Percentiles rank a stretch among this genome's conserved stretches.
Conservation (phyloP, 2,888 invertebrate genomes). For the Lymantria dispar region DNA sequence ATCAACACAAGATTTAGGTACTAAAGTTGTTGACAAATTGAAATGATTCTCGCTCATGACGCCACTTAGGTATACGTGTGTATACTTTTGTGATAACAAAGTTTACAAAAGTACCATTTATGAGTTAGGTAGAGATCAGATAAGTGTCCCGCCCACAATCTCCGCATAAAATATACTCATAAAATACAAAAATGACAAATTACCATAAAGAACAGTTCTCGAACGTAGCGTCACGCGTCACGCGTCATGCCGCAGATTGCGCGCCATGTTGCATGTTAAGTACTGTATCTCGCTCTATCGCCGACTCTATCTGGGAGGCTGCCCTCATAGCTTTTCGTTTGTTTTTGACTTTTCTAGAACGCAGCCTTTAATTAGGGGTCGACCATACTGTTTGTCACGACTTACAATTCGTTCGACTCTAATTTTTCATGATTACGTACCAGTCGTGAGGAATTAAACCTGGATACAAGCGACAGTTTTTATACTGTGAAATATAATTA, state of each 20-base stretch:
- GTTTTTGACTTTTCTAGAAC: slow-evolving; percentile 8
- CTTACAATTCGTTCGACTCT: neutral
- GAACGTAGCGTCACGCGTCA: slow-evolving; percentile 5
- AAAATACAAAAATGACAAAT: slow-evolving; percentile 13
- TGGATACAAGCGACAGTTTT: too few species aligned
- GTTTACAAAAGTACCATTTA: neutral
- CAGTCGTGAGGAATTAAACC: too few species aligned
- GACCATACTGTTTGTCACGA: slow-evolving; percentile 4
- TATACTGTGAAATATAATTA: too few species aligned
- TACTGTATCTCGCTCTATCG: slow-evolving; percentile 6
- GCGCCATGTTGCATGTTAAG: slow-evolving; percentile 8
- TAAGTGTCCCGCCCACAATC: slow-evolving; percentile 7
- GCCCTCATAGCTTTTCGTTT: slow-evolving; percentile 7
- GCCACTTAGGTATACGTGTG: too few species aligned
- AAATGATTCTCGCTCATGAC: too few species aligned
- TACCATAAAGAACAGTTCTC: slow-evolving; percentile 7
- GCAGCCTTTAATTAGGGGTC: slow-evolving; percentile 5
- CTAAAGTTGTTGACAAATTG: too few species aligned
- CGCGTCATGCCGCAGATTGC: neutral
- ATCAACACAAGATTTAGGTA: too few species aligned
- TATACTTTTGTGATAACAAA: too few species aligned
- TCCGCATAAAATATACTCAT: slow-evolving; percentile 8
- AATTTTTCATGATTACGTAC: too few species aligned
- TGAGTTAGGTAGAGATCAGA: slow-evolving; percentile 5
- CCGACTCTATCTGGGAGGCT: slow-evolving; percentile 6